A percentile compares a stretch with the other conserved stretches of the same genome.
Evolutionary conservation across 2,888 invertebrate genomes (phyloP).

Genomic region (Gnatocerus cornutus): DNA sequence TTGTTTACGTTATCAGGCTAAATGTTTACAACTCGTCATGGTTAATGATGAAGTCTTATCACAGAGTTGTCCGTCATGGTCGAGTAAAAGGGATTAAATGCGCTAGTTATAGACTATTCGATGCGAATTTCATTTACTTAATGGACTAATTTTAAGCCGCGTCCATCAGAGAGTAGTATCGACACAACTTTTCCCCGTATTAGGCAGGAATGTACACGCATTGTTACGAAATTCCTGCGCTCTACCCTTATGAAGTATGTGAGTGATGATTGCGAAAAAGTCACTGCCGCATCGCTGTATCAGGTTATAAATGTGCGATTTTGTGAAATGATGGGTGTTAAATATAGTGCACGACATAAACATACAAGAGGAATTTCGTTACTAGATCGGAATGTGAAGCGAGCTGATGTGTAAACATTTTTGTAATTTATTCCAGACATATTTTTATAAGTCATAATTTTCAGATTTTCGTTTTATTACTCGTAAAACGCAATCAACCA

Average conservation of each 20-base stretch:
- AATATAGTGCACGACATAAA: conserved; percentile 42
- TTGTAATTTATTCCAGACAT: conserved; percentile 20
- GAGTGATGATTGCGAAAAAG: conserved; percentile 16
- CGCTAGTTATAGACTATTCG: conserved; percentile 11
- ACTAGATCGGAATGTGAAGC: conserved; percentile 41
- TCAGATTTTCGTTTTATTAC: conserved; percentile 28
- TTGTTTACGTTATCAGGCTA: conserved; percentile 21
- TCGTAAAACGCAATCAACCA: conserved; percentile 21
- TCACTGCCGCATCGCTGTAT: conserved; percentile 9
- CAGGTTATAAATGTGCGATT: conserved; percentile 36
- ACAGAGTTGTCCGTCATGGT: conserved; percentile 6
- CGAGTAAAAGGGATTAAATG: conserved; percentile 13
- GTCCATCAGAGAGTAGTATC: conserved; percentile 8
- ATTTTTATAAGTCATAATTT: conserved; percentile 41
- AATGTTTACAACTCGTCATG: conserved; percentile 18
- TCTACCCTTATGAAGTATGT: background rate
- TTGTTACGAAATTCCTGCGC: conserved; percentile 26
- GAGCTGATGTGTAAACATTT: conserved; percentile 32
- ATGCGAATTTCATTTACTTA: conserved; percentile 45
- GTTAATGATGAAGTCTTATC: conserved; percentile 11
- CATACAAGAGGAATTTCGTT: conserved; percentile 42
- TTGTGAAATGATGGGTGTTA: conserved; percentile 42
- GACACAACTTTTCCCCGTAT: background rate
- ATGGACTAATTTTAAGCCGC: conserved; percentile 45
- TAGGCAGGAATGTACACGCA: conserved; percentile 25